Percentiles rank a stretch among this genome's conserved stretches.
Evolutionary conservation across 2,113 vertebrate species (phyloP).

Genomic region (Crotalus tigris): DNA sequence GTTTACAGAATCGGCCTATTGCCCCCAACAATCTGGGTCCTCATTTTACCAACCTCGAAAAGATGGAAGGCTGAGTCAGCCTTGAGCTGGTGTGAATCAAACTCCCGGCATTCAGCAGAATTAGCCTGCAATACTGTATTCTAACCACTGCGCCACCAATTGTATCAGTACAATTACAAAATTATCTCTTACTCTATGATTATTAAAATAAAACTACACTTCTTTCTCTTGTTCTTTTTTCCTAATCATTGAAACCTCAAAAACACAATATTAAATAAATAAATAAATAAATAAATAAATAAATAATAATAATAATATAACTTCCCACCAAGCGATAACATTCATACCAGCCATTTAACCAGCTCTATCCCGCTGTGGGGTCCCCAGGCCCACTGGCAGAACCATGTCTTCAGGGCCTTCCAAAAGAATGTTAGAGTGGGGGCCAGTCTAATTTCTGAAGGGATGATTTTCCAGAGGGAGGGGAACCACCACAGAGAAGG

Average conservation of each 20-base stretch:
- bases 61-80: background rate
- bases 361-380: no score
- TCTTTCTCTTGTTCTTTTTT: background rate
- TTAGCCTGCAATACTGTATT: background rate
- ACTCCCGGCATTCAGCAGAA: background rate
- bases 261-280: no score
- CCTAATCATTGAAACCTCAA: background rate
- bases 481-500: no score
- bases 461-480: no score
- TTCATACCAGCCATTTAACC: no score
- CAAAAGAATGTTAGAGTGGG: no score
- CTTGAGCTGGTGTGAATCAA: background rate
- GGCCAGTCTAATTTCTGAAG: no score
- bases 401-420: no score
- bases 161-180: background rate
- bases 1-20: background rate
- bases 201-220: background rate
- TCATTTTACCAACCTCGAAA: background rate
- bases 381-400: no score
- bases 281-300: no score
- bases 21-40: background rate
- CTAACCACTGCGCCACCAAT: background rate
- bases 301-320: no score
- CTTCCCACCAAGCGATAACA: no score
- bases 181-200: background rate